Evolutionary conservation across 2,888 invertebrate species (phyloP).

Genomic region (Drosophila prolongata): DNA sequence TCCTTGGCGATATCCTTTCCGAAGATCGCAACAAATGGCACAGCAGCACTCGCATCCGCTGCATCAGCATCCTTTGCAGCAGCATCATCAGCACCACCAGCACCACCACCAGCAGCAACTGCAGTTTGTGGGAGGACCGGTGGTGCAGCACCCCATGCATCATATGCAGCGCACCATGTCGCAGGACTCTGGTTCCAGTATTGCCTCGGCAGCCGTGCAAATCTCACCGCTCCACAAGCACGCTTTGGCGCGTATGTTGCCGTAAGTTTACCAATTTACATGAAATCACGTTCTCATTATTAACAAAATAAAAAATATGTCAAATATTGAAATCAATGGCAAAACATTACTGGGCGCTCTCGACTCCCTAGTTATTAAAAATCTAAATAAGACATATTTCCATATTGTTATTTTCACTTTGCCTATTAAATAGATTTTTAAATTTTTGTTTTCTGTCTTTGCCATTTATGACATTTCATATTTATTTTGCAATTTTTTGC

Average conservation of each 20-base stretch:
- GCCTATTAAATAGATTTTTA: neutral
- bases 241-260: slow-evolving; percentile 83
- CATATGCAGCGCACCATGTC: slow-evolving; percentile 86
- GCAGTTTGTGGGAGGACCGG: slow-evolving; percentile 64
- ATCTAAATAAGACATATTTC: too few species aligned
- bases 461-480: too few species aligned
- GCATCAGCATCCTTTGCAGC: slow-evolving; percentile 45
- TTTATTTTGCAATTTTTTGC: too few species aligned
- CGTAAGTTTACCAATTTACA: slow-evolving; percentile 72
- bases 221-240: slow-evolving; percentile 84
- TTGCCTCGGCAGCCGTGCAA: slow-evolving; percentile 85
- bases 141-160: slow-evolving; percentile 72
- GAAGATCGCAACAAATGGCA: slow-evolving; percentile 81
- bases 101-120: slow-evolving; percentile 69
- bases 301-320: neutral
- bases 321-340: too few species aligned
- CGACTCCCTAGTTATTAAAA: too few species aligned
- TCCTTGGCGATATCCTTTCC: slow-evolving; percentile 90
- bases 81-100: slow-evolving; percentile 49
- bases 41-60: slow-evolving; percentile 58
- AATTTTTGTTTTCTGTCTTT: too few species aligned
- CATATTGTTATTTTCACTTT: too few species aligned
- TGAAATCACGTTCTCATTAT: slow-evolving; percentile 3
- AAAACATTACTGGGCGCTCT: too few species aligned
- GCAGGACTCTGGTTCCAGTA: slow-evolving; percentile 87